Evolutionary conservation across 2,797 vertebrate species (phyloP), one percentile per base, ranked within the genome.

Genomic region (Propithecus deckenii): DNA sequence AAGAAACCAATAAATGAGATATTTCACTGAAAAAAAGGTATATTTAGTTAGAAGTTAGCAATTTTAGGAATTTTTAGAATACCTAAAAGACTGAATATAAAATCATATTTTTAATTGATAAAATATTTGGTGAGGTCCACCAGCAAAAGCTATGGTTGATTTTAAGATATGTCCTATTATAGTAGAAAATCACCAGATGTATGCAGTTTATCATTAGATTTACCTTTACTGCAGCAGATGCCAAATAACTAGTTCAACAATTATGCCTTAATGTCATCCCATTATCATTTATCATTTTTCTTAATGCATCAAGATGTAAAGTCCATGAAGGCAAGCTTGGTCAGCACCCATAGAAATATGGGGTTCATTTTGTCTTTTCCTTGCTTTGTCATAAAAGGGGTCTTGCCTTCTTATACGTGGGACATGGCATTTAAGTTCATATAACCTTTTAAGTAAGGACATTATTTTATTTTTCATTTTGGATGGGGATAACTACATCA

Each of bases 361-460:
- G 84, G 57, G 30, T 89, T 95, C 48, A 7, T 30, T 41, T 96
- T 85, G 9, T 86, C 91, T 72, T 78, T 25, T 86, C 91, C 69
- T 78, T 25, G 69, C 89, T 97, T 74, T 93, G 4, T 94, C 13
- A 1, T 91, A 91, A 95, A 97, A 81, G 76, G 74, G 43, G 43
- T 93, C 91, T 81, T 97, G 30, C 84, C 55, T 96, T 96, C 43
- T 55, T 95, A 11, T 92, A 91, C 43, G 63, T 87, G 87, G 81
- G 76, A 72, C 25, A 93, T 65, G 89, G 74, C 95, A 79, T 97
- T 93, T 89, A 97, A 94, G 95, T 97, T 97, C 85, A 79, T 75
- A 89, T 38, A 80, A 95, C 78, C 87, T 86, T 97, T 88, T 79
- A 67, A 97, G 46, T 61, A 94, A 98, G 78, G n/a, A 65, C 79